Conservation (phyloP, 2,888 invertebrate species). For the Oscheius sp. region DNA sequence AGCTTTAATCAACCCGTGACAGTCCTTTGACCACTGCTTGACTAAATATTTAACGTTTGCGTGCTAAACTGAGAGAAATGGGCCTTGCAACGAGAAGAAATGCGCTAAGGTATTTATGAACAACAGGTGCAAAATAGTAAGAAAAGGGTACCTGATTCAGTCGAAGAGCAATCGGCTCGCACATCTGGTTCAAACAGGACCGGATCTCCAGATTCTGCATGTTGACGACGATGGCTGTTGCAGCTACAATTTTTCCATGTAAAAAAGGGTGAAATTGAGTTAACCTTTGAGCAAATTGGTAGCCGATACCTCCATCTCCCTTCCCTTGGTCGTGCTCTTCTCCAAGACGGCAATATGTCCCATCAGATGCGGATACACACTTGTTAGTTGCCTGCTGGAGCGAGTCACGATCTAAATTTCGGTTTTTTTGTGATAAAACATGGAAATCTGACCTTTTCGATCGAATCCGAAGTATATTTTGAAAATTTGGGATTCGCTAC, state of each 20-base stretch:
- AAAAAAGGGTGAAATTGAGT: neutral
- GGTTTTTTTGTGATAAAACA: neutral
- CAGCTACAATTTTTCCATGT: conserved; percentile 44
- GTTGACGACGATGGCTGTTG: conserved; percentile 50
- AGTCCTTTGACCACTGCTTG: too few relatives aligned
- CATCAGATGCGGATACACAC: conserved; percentile 17
- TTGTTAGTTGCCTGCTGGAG: neutral
- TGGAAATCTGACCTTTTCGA: conserved; percentile 49
- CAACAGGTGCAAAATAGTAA: neutral
- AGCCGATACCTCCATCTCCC: conserved; percentile 19
- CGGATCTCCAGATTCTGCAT: conserved; percentile 45
- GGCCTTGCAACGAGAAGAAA: neutral
- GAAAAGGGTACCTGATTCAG: conserved; percentile 45
- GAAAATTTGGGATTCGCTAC: conserved; percentile 29
- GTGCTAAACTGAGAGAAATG: too few relatives aligned
- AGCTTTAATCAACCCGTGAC: too few relatives aligned
- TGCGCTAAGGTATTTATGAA: neutral
- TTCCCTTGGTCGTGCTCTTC: conserved; percentile 12
- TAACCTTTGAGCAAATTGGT: conserved; percentile 25
- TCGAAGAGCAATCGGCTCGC: conserved; percentile 52
- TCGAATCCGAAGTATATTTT: conserved; percentile 45
- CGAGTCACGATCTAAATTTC: conserved; percentile 18
- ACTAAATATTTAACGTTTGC: neutral
- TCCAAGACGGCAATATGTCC: conserved; percentile 30
- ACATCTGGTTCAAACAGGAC: conserved; percentile 48